Percentiles rank a stretch among this genome's conserved stretches.
Conservation (phyloP, 1,140 invertebrate species). For the Calephelis nemesis region DNA sequence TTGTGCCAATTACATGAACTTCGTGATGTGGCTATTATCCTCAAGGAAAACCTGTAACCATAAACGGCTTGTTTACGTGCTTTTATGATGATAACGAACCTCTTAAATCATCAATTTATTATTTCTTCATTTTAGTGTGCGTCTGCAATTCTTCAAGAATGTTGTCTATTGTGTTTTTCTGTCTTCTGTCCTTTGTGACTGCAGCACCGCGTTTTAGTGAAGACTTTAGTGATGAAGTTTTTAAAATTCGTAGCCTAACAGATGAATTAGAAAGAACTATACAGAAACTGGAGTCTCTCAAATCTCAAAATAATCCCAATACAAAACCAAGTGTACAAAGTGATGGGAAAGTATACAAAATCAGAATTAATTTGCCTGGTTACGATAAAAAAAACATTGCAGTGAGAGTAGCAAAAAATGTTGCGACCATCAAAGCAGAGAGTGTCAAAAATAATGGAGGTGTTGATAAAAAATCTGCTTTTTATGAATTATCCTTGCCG, state of each 20-base stretch:
- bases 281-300: background rate
- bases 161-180: conserved; percentile 9
- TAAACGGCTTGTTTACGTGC: conserved; percentile 1
- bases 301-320: background rate
- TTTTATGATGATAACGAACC: background rate
- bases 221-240: background rate
- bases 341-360: conserved; percentile 8
- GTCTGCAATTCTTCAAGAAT: background rate
- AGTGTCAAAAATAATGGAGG: background rate
- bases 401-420: background rate
- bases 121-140: background rate
- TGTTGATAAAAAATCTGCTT: background rate
- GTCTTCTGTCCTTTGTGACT: background rate
- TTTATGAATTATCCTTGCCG: conserved; percentile 1
- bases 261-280: background rate
- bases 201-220: background rate
- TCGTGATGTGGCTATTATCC: background rate
- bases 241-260: background rate
- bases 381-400: conserved; percentile 2
- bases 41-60: background rate
- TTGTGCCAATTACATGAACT: no score
- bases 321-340: background rate
- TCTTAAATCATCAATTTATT: background rate
- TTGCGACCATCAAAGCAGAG: background rate
- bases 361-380: conserved; percentile 1